phyloP scores from a whole-genome alignment of 2,113 vertebrate genomes.

The Ginglymostoma cirratum region DNA sequence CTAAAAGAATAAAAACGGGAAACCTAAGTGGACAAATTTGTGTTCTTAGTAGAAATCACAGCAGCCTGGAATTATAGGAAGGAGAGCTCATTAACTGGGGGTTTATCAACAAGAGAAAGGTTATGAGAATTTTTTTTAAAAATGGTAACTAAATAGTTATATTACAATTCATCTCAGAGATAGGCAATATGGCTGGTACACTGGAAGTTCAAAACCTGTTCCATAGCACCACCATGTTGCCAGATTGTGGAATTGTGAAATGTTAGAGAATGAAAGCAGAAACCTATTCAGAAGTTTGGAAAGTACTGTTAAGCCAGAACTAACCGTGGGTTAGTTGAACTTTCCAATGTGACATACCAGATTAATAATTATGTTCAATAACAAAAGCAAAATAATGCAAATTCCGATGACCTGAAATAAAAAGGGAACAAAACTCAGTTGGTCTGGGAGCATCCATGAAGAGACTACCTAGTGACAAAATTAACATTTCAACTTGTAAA shows the following conservation, averaged over 20 bases:
- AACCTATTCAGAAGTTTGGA: not conserved
- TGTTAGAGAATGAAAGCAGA: not conserved
- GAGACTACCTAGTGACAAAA: too few species aligned
- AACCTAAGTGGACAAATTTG: not conserved
- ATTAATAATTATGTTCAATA: not conserved
- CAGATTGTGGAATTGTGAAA: not conserved
- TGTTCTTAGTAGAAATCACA: not conserved
- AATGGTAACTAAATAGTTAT: not conserved
- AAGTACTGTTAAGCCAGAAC: not conserved
- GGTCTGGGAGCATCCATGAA: too few species aligned
- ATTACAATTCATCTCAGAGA: not conserved
- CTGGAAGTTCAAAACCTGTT: conserved; percentile 12
- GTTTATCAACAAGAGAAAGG: not conserved
- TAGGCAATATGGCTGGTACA: not conserved
- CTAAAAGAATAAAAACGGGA: not conserved
- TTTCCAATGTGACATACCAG: not conserved
- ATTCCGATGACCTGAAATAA: too few species aligned
- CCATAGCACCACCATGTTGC: conserved; percentile 24
- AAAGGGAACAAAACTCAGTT: too few species aligned
- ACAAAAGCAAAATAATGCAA: too few species aligned
- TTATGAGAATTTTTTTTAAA: not conserved
- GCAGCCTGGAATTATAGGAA: not conserved
- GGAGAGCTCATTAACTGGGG: not conserved
- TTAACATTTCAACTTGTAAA: too few species aligned
- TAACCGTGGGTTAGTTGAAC: not conserved